Evolutionary conservation across 2,888 invertebrate species (phyloP).

Genomic region (Dorcus hopei): DNA sequence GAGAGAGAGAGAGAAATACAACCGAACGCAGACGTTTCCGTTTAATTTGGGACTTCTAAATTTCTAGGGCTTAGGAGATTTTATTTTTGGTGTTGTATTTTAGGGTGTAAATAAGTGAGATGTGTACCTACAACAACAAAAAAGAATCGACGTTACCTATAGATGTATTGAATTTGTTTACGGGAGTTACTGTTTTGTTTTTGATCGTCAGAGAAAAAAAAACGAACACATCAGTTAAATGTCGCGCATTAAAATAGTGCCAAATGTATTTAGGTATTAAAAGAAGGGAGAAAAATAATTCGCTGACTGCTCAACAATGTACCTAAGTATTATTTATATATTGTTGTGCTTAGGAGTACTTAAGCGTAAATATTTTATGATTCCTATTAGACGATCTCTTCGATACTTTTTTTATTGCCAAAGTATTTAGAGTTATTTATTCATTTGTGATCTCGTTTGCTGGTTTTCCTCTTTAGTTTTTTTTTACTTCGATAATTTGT

Average conservation of each 20-base stretch:
- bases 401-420: slow-evolving; percentile 18
- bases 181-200: neutral
- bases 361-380: slow-evolving; percentile 11
- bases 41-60: too few relatives aligned
- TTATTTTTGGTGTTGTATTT: neutral
- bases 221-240: too few relatives aligned
- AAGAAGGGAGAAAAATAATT: neutral
- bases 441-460: neutral
- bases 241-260: too few relatives aligned
- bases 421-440: slow-evolving; percentile 11
- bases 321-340: slow-evolving; percentile 25
- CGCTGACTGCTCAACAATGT: slow-evolving; percentile 31
- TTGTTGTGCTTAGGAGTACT: neutral
- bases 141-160: slow-evolving; percentile 18
- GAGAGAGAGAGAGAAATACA: too few relatives aligned
- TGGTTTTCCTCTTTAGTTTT: too few relatives aligned
- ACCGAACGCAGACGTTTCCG: too few relatives aligned
- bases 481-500: too few relatives aligned
- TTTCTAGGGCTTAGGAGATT: neutral
- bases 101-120: too few relatives aligned
- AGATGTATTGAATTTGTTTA: slow-evolving; percentile 8
- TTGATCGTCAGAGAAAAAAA: neutral
- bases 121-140: slow-evolving; percentile 9
- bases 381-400: slow-evolving; percentile 21
- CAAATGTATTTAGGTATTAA: slow-evolving; percentile 7